phyloP scores from a whole-genome alignment of 1,140 invertebrate genomes.

The Adoxophyes honmai region DNA sequence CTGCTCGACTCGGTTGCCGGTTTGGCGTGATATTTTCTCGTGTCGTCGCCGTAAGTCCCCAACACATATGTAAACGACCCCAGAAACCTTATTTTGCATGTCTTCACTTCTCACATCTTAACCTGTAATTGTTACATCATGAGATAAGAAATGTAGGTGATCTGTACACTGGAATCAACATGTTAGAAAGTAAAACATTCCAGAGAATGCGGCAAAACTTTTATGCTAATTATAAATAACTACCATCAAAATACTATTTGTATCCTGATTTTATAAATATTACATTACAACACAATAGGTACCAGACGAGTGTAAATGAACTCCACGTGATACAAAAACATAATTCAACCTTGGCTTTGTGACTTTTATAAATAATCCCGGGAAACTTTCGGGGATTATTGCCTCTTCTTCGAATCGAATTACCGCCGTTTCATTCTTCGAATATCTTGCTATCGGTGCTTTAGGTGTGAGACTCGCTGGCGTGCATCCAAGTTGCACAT shows the following conservation, averaged over 20 bases:
- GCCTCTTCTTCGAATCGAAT: constrained; percentile 50
- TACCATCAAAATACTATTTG: too few species aligned
- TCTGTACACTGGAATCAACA: too few species aligned
- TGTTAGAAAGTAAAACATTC: too few species aligned
- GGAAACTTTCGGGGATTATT: constrained; percentile 33
- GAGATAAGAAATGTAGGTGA: too few species aligned
- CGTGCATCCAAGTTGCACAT: constrained; percentile 73
- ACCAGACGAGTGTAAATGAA: too few species aligned
- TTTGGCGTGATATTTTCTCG: constrained; percentile 70
- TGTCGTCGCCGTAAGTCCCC: constrained; percentile 51
- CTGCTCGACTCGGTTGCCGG: constrained; percentile 59
- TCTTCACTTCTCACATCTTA: constrained; percentile 25
- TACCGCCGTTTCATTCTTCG: constrained; percentile 59
- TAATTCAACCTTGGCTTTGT: constrained; percentile 48
- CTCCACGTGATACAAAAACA: constrained; percentile 7
- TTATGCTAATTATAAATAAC: too few species aligned
- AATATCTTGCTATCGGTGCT: constrained; percentile 68
- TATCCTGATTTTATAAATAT: too few species aligned
- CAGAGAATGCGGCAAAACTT: too few species aligned
- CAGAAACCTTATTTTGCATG: constrained; percentile 45
- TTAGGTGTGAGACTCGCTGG: constrained; percentile 58
- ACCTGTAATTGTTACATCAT: constrained; percentile 8
- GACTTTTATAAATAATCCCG: constrained; percentile 26
- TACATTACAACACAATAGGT: too few species aligned
- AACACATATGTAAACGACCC: constrained; percentile 66